Base-by-base conservation (phyloP, 2,113 vertebrate species). In the Hoplias malabaricus region DNA sequence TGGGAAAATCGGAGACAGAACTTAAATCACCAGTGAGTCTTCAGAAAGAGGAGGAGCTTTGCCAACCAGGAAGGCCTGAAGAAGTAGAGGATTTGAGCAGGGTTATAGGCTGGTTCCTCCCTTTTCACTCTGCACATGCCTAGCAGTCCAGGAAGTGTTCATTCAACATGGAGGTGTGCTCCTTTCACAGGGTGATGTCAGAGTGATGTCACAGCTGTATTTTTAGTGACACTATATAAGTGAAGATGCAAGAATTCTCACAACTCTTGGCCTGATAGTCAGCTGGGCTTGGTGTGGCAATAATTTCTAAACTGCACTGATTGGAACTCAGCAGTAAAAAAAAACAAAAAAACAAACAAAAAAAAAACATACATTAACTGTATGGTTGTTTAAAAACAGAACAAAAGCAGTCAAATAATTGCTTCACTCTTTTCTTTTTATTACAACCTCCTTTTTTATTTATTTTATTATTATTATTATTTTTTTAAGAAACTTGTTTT, bases 201-300 rank as follows among this genome's bases (percentile, higher is more conserved):
- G 23, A 0, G 19, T 80, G 80, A 57, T 65, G 72, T 76, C 80
- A 80, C 78, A 14, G 50, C 62, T 81, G 79, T 90, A 88, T 90
- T 89, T 88, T 86, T 87, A 84, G 87, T 67, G 2, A 0, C 5
- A 0, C 79, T 90, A 87, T 88, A 90, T 88, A 81, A 86, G 9
- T 74, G 43, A 62, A 77, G 31, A 31, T 31, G 57, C 33, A 42
- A 76, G 80, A 74, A 77, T 74, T 27, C 82, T 85, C 56, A 77
- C 59, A 80, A 2, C 72, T 72, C 21, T 38, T 25, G 66, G 25
- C 56, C 59, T 5, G 25, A 27, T 38, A 73, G 38, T 62, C 56
- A 65, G 33, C 14, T 69, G 13, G 9, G 56, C 48, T 21, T 21
- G 23, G 27, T 38, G 59, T 36, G 1, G 43, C 19, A 75, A 12